Base-by-base conservation (phyloP, 2,888 invertebrate species). In the Scaptomyza flava region DNA sequence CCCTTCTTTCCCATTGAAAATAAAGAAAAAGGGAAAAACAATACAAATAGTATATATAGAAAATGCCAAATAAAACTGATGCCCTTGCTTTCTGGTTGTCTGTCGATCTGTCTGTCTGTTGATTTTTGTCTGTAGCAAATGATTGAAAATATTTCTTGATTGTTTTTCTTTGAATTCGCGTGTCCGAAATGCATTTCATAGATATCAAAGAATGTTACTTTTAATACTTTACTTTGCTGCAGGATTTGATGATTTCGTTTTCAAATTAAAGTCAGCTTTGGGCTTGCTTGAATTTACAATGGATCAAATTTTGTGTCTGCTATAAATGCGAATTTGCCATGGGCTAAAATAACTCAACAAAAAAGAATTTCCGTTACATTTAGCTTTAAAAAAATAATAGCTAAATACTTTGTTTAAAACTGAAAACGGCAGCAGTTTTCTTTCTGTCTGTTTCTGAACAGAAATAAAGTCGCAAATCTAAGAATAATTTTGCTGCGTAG, bases 61-160 rank as follows among this genome's bases (percentile, higher is more conserved):
- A 85, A 85, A 81, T 62, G 79, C 77, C 72, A 85, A 68, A 82
- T 66, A 76, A 75, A 87, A 76, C 63, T 75, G 76, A 78, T 71
- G 75, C 53, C 57, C 41, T 47, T 20, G 12, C 9, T 30, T 46
- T 60, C 42, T 58, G 54, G 52, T 8, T 51, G 54, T 17, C 17
- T 17, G 17, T 17, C 17, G 17, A 17, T 53, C 27, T 48, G 48
- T 45, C 27, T 23, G 20, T 14, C n/a, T 27, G 34, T 45, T 50
- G 36, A 53, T 30, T 11, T 14, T 7, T 23, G 33, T 53, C 52
- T 50, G 41, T 45, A 56, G 41, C 59, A 60, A 80, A 72, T 89
- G 72, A 75, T 74, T 58, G 73, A 72, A 89, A 86, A 75, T 81
- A 89, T 85, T 90, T 88, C 87, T 81, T 87, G 79, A 90, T 89